phyloP scores from a whole-genome alignment of 1,140 invertebrate genomes.

The Drosophila tani region DNA sequence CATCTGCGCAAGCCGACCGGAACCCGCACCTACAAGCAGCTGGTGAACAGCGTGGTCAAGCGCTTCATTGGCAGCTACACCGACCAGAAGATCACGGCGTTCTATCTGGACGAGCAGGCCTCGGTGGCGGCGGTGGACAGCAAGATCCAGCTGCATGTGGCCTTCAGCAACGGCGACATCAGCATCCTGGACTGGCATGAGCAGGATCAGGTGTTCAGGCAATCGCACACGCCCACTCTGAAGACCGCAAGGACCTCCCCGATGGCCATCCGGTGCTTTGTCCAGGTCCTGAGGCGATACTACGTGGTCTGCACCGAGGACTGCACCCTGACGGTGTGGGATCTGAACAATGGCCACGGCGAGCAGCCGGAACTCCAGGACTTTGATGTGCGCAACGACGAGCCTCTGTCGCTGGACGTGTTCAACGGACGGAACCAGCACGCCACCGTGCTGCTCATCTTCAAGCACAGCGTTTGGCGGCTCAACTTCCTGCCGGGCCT shows the following conservation, averaged over 20 bases:
- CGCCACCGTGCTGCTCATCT: conserved; percentile 57
- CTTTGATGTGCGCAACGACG: conserved; percentile 20
- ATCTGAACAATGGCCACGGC: conserved; percentile 32
- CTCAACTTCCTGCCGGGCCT: conserved; percentile 28
- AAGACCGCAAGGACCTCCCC: conserved; percentile 20
- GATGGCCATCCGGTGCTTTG: conserved; percentile 32
- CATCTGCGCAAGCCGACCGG: conserved; percentile 12
- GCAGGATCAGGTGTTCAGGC: conserved; percentile 39
- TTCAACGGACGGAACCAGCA: conserved; percentile 26
- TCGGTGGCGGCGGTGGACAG: neutral
- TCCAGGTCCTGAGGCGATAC: conserved; percentile 36
- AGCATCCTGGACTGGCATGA: conserved; percentile 57
- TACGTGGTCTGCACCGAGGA: conserved; percentile 59
- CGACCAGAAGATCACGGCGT: conserved; percentile 49
- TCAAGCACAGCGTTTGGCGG: conserved; percentile 42
- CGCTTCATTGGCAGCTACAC: conserved; percentile 15
- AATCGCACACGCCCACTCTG: conserved; percentile 29
- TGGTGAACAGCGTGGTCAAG: conserved; percentile 47
- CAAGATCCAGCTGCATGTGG: conserved; percentile 61
- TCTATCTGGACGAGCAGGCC: conserved; percentile 52
- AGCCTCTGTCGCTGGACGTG: conserved; percentile 27
- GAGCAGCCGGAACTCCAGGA: conserved; percentile 9
- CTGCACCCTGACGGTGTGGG: conserved; percentile 45
- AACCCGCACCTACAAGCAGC: conserved; percentile 35
- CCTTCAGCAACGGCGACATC: conserved; percentile 58